These are phyloP conservation scores for Sabatieria punctata DNA, from an alignment of 2,888 invertebrate species.

Conservation along the genomic window DNA sequence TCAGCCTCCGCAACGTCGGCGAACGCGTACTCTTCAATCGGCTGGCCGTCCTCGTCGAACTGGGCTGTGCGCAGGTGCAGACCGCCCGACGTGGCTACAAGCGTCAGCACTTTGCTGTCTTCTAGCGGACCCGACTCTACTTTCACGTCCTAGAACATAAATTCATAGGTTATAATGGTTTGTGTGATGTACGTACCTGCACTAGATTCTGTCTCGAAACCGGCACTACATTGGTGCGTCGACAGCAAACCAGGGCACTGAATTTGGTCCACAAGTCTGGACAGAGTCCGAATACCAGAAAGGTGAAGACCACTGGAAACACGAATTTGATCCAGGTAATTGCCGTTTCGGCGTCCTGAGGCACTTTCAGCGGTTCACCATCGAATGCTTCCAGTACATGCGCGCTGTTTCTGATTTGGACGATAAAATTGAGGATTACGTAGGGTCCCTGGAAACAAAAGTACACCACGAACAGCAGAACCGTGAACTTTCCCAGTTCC, in stretches of 20 bases:
- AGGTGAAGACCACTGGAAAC: conserved; percentile 17
- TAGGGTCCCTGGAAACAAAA: conserved; percentile 11
- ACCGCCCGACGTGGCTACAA: conserved; percentile 26
- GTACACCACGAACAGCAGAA: conserved; percentile 6
- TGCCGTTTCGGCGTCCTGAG: conserved; percentile 16
- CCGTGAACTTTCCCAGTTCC: conserved; percentile 9
- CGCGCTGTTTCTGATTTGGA: not conserved
- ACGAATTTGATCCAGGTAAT: conserved; percentile 22
- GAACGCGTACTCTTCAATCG: not conserved
- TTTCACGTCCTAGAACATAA: conserved; percentile 1
- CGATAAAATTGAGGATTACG: conserved; percentile 8
- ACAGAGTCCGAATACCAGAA: conserved; percentile 16
- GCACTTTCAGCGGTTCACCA: not conserved
- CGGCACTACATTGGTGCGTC: conserved; percentile 14
- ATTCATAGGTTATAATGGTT: not conserved
- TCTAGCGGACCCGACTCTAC: conserved; percentile 14
- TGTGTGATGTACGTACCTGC: too few species aligned
- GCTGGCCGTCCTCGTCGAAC: conserved; percentile 3
- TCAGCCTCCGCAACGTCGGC: conserved; percentile 1
- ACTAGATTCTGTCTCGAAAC: too few species aligned
- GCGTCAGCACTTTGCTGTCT: conserved; percentile 19
- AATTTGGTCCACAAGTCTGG: conserved; percentile 21
- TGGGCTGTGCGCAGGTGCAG: conserved; percentile 20
- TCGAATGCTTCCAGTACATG: not conserved
- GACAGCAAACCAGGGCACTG: conserved; percentile 17